Base-by-base conservation (phyloP, 2,888 invertebrate species). In the Erebia epiphron region DNA sequence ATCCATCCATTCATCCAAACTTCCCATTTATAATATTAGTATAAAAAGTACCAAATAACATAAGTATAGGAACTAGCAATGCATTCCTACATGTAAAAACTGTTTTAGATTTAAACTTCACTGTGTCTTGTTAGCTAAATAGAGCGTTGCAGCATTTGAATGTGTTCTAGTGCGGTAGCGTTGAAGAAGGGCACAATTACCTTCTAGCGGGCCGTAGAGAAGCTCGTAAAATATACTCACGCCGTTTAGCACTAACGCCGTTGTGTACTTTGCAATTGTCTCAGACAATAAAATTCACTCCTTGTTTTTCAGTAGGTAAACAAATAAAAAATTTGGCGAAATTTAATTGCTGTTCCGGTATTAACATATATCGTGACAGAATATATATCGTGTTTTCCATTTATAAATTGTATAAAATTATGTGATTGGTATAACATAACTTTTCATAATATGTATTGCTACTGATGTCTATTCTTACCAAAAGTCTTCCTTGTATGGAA, bases 201-300 rank as follows among this genome's bases (percentile, higher is more conserved):
- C 62, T 46, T 16, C 62, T 43, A 62, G 9, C 49, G 21, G 49
- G 18, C 62, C 62, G 14, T 61, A 18, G 43, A 61, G 61, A 46
- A 61, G 46, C 43, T n/a, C 21, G 61, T 46, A 62, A 62, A 62
- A 62, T 62, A 62, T 21, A 62, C 62, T 49, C 62, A 62, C 46
- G 14, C 43, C 46, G 60, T 61, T 46, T 11, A 41, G 16, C 41
- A 41, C 46, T 43, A 61, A 14, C 43, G 13, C 46, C 43, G 13
- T 46, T 16, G 46, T 61, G 18, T 61, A 13, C 46, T 61, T 43
- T 60, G n/a, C n/a, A n/a, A n/a, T n/a, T n/a, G 35, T 41, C 11
- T 60, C 9, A 11, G 16, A 10, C 13, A 61, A 61, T 61, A 61
- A 43, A 61, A 18, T 13, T n/a, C n/a, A 16, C n/a, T 41, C 1